A percentile compares a stretch with the other conserved stretches of the same genome.
These are phyloP conservation scores for Suricata suricatta DNA, from an alignment of 2,113 vertebrate genomes.

Conservation along the genomic window DNA sequence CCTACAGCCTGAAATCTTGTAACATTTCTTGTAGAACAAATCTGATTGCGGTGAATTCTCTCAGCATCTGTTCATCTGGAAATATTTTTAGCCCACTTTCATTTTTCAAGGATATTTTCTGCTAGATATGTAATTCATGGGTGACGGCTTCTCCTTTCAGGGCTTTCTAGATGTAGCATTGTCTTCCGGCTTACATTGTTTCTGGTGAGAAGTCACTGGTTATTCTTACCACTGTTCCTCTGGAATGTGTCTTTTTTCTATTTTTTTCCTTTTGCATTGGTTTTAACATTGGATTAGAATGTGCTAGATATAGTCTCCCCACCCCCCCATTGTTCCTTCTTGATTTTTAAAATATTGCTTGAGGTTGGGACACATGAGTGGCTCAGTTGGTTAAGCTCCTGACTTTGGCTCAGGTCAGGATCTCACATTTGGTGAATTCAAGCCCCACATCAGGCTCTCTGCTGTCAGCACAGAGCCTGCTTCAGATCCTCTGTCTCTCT, in stretches of 20 bases:
- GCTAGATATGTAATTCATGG: neutral
- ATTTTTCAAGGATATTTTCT: conserved; percentile 45
- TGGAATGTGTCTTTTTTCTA: neutral
- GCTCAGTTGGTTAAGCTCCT: too few relatives aligned
- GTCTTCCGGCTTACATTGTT: neutral
- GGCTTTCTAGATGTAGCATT: neutral
- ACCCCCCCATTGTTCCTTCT: neutral
- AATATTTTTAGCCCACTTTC: conserved; percentile 59
- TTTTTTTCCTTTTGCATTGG: neutral
- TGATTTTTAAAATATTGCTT: neutral
- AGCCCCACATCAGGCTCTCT: too few relatives aligned
- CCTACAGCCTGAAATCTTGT: conserved; percentile 21
- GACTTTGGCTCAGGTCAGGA: too few relatives aligned
- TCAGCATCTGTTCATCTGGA: conserved; percentile 61
- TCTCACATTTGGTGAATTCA: too few relatives aligned
- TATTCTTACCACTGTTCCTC: neutral
- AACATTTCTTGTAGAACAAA: conserved; percentile 13
- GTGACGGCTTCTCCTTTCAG: neutral
- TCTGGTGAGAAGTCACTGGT: neutral
- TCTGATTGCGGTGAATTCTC: conserved; percentile 40
- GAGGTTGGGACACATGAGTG: neutral
- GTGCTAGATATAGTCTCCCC: neutral
- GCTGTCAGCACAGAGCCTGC: too few relatives aligned
- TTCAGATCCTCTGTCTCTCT: too few relatives aligned
- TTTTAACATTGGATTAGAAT: neutral